A percentile compares a stretch with the other conserved stretches of the same genome.
phyloP scores from a whole-genome alignment of 53 echinoderm and acorn worm species.

The Crossaster papposus region DNA sequence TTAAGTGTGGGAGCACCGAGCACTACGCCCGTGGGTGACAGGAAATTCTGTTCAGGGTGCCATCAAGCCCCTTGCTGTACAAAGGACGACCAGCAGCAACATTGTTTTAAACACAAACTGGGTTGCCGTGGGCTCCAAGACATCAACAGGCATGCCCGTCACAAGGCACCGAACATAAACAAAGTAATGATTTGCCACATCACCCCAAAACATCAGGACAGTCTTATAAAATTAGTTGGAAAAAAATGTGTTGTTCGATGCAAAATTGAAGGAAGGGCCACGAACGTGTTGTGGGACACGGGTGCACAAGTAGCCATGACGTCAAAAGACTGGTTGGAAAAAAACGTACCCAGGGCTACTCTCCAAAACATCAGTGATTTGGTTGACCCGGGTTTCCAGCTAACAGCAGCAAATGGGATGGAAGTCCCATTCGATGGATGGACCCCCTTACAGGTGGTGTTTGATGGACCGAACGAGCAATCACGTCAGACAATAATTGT shows the following conservation, averaged over 20 bases:
- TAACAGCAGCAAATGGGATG: conserved; percentile 66
- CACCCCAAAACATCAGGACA: conserved; percentile 34
- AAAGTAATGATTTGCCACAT: conserved; percentile 24
- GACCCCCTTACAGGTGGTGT: conserved; percentile 14
- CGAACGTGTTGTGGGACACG: conserved; percentile 69
- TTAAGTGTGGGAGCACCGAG: conserved; percentile 25
- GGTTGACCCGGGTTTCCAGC: background rate
- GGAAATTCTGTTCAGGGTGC: conserved; percentile 3
- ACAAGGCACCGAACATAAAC: background rate
- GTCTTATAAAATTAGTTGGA: conserved; percentile 50
- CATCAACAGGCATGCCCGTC: background rate
- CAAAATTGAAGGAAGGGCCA: conserved; percentile 7
- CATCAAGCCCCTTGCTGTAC: background rate
- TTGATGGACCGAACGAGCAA: background rate
- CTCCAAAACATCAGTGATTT: conserved; percentile 31
- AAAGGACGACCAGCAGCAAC: background rate
- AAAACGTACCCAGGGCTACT: conserved; percentile 27
- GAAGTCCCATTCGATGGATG: conserved; percentile 66
- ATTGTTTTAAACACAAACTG: background rate
- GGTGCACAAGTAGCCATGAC: conserved; percentile 66
- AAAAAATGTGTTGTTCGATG: conserved; percentile 59
- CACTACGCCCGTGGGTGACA: conserved; percentile 26
- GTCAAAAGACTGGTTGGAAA: conserved; percentile 40
- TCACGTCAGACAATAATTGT: conserved; percentile 18
- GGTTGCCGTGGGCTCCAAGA: background rate